Conservation (phyloP, 2,113 vertebrate genomes). For the Phyllostomus hastatus region DNA sequence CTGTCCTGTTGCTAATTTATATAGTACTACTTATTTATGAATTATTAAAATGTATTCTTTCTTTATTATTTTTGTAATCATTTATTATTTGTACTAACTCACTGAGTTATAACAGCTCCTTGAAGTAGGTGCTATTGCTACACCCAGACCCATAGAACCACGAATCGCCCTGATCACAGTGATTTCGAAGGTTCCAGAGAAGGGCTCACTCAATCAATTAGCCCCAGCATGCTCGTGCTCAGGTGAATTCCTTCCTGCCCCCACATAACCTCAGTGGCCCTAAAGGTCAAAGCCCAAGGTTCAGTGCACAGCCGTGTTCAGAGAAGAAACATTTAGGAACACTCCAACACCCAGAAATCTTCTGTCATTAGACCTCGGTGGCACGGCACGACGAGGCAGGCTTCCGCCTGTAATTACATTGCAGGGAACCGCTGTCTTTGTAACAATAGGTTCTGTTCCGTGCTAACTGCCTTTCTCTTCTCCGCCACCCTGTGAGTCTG, state of each 20-base stretch:
- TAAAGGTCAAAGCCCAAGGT: not conserved
- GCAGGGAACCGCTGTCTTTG: constrained; percentile 62
- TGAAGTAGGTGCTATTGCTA: not conserved
- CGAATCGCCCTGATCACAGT: not conserved
- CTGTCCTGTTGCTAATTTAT: not conserved
- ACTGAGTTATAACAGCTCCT: not conserved
- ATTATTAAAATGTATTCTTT: not conserved
- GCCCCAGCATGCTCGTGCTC: fast-evolving
- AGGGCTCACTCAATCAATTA: not conserved
- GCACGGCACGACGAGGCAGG: not conserved
- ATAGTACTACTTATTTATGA: not conserved
- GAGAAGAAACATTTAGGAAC: not conserved
- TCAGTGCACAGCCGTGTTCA: not conserved
- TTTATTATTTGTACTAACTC: not conserved
- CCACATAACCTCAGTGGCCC: not conserved
- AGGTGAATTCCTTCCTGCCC: not conserved
- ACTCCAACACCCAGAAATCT: not conserved
- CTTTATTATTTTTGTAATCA: not conserved
- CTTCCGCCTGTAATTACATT: constrained; percentile 43
- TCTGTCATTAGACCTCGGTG: not conserved
- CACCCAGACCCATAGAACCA: not conserved
- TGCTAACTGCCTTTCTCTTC: constrained; percentile 49
- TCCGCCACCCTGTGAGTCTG: not conserved
- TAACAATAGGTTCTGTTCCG: constrained; percentile 77
- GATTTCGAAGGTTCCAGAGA: not conserved